These are phyloP conservation scores for Halocynthia aurantium DNA, from an alignment of 23 tunicate species.

Conservation along the genomic window DNA sequence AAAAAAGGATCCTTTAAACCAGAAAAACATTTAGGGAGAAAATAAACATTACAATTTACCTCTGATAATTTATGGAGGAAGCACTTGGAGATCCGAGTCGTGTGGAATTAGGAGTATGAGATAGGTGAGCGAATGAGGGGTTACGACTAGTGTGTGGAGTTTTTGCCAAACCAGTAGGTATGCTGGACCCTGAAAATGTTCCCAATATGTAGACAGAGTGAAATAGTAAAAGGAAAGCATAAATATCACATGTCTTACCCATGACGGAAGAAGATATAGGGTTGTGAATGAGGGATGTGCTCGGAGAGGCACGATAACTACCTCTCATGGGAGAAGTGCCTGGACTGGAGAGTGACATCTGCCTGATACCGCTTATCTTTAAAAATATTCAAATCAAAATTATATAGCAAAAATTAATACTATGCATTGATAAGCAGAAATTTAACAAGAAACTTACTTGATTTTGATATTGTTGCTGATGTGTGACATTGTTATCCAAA, in stretches of 20 bases:
- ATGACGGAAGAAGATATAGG: too few relatives aligned
- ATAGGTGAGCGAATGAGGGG: conserved; percentile 66
- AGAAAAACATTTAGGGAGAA: too few relatives aligned
- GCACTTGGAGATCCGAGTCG: conserved; percentile 68
- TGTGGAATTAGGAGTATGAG: conserved; percentile 76
- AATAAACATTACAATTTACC: conserved; percentile 5
- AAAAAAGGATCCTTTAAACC: background rate
- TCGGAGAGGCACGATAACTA: conserved; percentile 64
- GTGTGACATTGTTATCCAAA: conserved; percentile 31
- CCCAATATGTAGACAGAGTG: too few relatives aligned
- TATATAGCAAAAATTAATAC: background rate
- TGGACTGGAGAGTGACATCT: conserved; percentile 76
- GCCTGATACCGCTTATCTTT: conserved; percentile 60
- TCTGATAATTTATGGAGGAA: conserved; percentile 50
- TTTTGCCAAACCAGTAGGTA: conserved; percentile 34
- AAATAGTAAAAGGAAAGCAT: background rate
- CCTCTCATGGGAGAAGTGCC: conserved; percentile 61
- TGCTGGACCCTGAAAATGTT: background rate
- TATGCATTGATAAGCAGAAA: background rate
- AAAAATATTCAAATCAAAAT: background rate
- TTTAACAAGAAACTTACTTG: background rate
- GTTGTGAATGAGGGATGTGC: background rate
- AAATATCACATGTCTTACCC: background rate
- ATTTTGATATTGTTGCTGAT: conserved; percentile 28
- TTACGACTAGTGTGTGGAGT: conserved; percentile 69